Conservation (phyloP, 2,113 vertebrate species). For the Ancistrus triradiatus region DNA sequence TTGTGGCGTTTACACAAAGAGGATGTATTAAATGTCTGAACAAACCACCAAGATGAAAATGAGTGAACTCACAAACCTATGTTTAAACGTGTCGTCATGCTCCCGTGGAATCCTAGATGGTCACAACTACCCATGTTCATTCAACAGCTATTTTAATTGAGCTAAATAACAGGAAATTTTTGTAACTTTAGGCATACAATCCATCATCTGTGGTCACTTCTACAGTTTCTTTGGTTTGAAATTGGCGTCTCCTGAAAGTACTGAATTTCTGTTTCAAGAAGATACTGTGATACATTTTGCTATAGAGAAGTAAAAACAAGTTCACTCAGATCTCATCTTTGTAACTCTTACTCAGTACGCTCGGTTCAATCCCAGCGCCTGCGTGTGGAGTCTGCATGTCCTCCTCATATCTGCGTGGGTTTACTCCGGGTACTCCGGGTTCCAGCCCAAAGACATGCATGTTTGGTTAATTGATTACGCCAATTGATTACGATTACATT, state of each 20-base stretch:
- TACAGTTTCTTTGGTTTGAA: neutral
- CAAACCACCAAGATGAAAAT: conserved; percentile 32
- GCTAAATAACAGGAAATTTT: neutral
- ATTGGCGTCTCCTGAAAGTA: neutral
- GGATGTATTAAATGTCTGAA: conserved; percentile 31
- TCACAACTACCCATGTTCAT: conserved; percentile 32
- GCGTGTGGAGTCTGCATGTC: no score
- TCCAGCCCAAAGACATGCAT: no score
- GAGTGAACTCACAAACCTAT: conserved; percentile 29
- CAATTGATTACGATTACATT: no score
- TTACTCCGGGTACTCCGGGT: no score
- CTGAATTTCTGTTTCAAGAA: neutral
- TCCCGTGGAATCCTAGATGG: conserved; percentile 8
- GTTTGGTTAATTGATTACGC: no score
- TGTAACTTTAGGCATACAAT: neutral
- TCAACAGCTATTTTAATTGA: conserved; percentile 1
- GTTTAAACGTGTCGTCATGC: conserved; percentile 23
- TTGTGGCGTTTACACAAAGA: conserved; percentile 25
- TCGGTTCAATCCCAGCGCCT: no score
- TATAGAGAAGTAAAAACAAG: neutral
- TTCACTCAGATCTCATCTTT: no score
- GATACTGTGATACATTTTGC: neutral
- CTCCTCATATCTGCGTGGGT: no score
- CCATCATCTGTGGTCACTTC: neutral
- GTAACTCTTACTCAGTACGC: no score